Percentiles rank a stretch among this genome's conserved stretches.
Evolutionary conservation across 1,140 invertebrate genomes (phyloP).

Genomic region (Geopemphigus sp.): DNA sequence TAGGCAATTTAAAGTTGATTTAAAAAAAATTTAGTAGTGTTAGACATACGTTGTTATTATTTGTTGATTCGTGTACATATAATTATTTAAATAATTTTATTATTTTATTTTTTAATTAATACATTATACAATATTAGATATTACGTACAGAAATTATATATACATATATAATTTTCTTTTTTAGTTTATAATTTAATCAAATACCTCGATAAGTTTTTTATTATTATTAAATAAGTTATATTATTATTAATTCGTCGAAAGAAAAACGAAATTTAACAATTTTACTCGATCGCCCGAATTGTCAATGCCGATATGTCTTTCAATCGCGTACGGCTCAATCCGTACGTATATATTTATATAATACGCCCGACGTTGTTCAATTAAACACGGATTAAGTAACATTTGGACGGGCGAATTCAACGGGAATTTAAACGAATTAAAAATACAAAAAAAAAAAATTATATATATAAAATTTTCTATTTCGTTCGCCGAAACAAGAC

Average conservation of each 20-base stretch:
- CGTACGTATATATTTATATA: constrained; percentile 15
- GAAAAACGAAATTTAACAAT: constrained; percentile 6
- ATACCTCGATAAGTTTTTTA: constrained; percentile 42
- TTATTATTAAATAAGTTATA: constrained; percentile 32
- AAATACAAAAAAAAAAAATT: not conserved
- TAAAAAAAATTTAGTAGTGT: not conserved
- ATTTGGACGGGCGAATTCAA: not conserved
- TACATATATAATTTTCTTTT: not conserved
- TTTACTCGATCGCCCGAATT: constrained; percentile 20
- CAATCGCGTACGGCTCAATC: constrained; percentile 4
- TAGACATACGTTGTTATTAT: constrained; percentile 39
- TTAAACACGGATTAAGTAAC: constrained; percentile 3
- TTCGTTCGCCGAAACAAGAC: not conserved
- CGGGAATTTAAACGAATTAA: not conserved
- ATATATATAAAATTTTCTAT: not conserved
- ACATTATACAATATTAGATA: too few species aligned
- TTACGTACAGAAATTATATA: constrained; percentile 6
- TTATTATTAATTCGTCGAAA: constrained; percentile 9
- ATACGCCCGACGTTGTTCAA: constrained; percentile 3
- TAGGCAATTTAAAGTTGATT: constrained; percentile 35
- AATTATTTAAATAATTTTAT: constrained; percentile 46
- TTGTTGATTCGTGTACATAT: constrained; percentile 46
- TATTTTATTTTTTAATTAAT: constrained; percentile 9
- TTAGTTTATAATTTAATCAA: constrained; percentile 37
- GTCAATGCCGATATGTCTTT: constrained; percentile 33